Conservation (phyloP, 2,797 vertebrate species). For the Gadopsis marmoratus region DNA sequence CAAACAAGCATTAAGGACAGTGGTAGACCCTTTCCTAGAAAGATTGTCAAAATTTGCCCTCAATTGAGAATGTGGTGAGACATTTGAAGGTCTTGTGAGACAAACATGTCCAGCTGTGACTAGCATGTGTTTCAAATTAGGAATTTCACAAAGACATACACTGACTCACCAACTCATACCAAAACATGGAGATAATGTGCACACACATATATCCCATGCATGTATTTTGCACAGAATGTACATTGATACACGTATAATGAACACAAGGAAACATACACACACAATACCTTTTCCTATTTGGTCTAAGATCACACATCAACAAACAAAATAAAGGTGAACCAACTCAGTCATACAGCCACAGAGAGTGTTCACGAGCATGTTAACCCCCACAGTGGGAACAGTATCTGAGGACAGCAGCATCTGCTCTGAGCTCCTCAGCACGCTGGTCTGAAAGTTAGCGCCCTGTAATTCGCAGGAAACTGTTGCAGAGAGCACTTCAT, state of each 20-base stretch:
- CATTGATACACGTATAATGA: conserved; percentile 1
- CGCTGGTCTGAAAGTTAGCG: conserved; percentile 65
- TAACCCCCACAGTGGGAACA: conserved; percentile 27
- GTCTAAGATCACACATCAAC: background rate
- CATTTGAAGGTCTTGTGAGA: conserved; percentile 78
- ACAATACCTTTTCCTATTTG: conserved; percentile 1
- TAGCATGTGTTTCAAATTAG: conserved; percentile 82
- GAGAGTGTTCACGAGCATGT: conserved; percentile 15
- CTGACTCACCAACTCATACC: conserved; percentile 47
- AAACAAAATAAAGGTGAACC: conserved; percentile 6
- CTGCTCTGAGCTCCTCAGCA: conserved; percentile 71
- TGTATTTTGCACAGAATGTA: conserved; percentile 17
- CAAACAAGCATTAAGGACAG: conserved; percentile 46
- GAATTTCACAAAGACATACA: conserved; percentile 67
- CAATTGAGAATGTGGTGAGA: conserved; percentile 77
- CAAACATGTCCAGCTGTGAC: conserved; percentile 78
- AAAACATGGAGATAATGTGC: conserved; percentile 23
- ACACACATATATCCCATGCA: conserved; percentile 25
- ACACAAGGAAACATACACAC: background rate
- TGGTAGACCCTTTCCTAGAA: conserved; percentile 47
- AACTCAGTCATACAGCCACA: background rate
- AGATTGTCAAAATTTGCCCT: conserved; percentile 70
- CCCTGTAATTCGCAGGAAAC: conserved; percentile 85
- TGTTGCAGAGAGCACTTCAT: conserved; percentile 73
- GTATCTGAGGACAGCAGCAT: conserved; percentile 64